Evolutionary conservation across 2,888 invertebrate species (phyloP).

Genomic region (Cosmia trapezina): DNA sequence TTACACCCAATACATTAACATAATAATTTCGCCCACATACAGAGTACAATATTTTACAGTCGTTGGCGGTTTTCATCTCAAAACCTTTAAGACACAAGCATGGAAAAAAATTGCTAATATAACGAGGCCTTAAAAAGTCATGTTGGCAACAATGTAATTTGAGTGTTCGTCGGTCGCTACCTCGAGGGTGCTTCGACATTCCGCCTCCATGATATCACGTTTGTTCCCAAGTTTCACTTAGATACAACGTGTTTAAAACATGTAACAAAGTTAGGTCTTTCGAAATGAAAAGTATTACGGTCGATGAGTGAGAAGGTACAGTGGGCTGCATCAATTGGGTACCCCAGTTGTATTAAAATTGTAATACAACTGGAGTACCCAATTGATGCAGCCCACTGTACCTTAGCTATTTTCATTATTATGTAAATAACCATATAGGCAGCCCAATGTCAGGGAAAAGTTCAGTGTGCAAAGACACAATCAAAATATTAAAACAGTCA

Average conservation of each 20-base stretch:
- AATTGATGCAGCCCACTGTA: no score
- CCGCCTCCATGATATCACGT: constrained; percentile 60
- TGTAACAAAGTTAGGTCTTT: constrained; percentile 34
- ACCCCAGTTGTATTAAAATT: no score
- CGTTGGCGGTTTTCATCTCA: constrained; percentile 16
- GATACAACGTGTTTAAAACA: constrained; percentile 43
- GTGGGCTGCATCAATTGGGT: no score
- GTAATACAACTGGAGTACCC: no score
- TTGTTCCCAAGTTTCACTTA: constrained; percentile 54
- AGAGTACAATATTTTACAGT: constrained; percentile 35
- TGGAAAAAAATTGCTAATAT: constrained; percentile 55
- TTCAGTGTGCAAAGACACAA: not conserved
- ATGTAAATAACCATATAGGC: not conserved
- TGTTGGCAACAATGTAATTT: constrained; percentile 69
- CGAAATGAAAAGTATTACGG: constrained; percentile 24
- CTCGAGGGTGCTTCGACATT: constrained; percentile 63
- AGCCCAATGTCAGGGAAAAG: not conserved
- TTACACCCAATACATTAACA: no score
- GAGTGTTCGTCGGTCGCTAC: constrained; percentile 53
- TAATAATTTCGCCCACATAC: no score
- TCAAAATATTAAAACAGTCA: constrained; percentile 1
- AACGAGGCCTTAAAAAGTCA: constrained; percentile 63
- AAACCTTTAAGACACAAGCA: constrained; percentile 38
- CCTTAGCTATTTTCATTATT: constrained; percentile 9
- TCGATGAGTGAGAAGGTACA: not conserved